Evolutionary conservation across 2,888 invertebrate genomes (phyloP).

Genomic region (Drosophila suboccidentalis): DNA sequence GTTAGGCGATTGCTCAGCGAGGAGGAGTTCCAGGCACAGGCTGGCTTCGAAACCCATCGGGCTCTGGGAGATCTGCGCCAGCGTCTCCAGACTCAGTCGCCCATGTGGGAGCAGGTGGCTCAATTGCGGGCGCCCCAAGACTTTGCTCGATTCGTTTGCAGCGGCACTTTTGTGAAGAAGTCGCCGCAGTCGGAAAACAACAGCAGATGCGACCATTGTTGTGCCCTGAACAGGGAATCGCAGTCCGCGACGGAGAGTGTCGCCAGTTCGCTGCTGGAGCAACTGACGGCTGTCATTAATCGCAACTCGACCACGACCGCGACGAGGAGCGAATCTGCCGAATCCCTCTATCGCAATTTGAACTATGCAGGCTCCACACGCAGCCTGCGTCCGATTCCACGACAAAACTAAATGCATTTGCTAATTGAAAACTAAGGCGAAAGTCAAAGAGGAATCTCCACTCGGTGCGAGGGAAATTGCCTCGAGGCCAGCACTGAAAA

Average conservation of each 20-base stretch:
- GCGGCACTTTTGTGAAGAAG: not conserved
- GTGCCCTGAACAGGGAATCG: not conserved
- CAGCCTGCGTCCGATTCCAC: slow-evolving; percentile 17
- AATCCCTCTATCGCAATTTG: not conserved
- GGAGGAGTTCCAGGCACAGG: slow-evolving; percentile 7
- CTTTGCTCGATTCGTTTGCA: slow-evolving; percentile 16
- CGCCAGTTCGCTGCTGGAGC: slow-evolving; percentile 5
- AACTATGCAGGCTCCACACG: slow-evolving; percentile 13
- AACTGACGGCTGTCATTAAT: slow-evolving; percentile 6
- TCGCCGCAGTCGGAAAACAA: too few species aligned
- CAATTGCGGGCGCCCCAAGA: not conserved
- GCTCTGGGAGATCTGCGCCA: slow-evolving; percentile 14
- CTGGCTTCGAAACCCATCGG: slow-evolving; percentile 15
- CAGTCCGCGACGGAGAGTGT: not conserved
- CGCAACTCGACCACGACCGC: not conserved
- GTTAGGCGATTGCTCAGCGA: not conserved
- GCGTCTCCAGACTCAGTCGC: not conserved
- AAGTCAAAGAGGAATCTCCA: not conserved
- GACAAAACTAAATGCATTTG: slow-evolving; percentile 42
- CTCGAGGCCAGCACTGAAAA: slow-evolving; percentile 25
- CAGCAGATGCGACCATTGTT: not conserved
- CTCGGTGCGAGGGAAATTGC: slow-evolving; percentile 23
- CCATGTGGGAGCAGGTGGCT: slow-evolving; percentile 27
- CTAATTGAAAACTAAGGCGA: slow-evolving; percentile 53
- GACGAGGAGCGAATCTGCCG: not conserved